phyloP scores from a whole-genome alignment of 2,888 invertebrate species.

The Mythimna pallens region DNA sequence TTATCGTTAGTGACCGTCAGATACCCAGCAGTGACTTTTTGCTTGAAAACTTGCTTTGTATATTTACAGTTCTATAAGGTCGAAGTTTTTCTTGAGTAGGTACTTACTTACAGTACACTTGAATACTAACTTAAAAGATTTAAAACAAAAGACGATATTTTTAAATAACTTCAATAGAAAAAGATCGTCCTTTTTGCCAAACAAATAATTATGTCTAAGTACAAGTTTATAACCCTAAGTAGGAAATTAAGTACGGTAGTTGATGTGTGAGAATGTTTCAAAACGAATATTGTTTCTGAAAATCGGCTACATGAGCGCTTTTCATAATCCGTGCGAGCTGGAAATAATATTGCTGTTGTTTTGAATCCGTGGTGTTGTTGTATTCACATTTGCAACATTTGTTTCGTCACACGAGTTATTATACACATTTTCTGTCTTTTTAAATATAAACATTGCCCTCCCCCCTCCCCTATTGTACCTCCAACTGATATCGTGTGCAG shows the following conservation, averaged over 20 bases:
- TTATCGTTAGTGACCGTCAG: conserved; percentile 50
- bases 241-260: neutral
- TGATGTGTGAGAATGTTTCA: neutral
- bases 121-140: too few relatives aligned
- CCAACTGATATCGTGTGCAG: conserved; percentile 14
- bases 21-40: conserved; percentile 45
- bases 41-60: conserved; percentile 20
- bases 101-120: too few relatives aligned
- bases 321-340: neutral
- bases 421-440: conserved; percentile 3
- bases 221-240: neutral
- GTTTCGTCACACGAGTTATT: neutral
- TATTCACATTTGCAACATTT: conserved; percentile 14
- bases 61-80: conserved; percentile 16
- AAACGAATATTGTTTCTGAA: neutral
- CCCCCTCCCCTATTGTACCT: neutral
- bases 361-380: neutral
- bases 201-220: neutral
- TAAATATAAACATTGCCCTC: conserved; percentile 14
- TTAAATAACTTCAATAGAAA: neutral
- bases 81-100: conserved; percentile 3
- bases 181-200: too few relatives aligned
- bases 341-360: conserved; percentile 1
- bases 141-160: neutral
- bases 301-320: neutral